These are phyloP conservation scores for Microctonus brassicae DNA, from an alignment of 2,888 invertebrate species.

Conservation along the genomic window DNA sequence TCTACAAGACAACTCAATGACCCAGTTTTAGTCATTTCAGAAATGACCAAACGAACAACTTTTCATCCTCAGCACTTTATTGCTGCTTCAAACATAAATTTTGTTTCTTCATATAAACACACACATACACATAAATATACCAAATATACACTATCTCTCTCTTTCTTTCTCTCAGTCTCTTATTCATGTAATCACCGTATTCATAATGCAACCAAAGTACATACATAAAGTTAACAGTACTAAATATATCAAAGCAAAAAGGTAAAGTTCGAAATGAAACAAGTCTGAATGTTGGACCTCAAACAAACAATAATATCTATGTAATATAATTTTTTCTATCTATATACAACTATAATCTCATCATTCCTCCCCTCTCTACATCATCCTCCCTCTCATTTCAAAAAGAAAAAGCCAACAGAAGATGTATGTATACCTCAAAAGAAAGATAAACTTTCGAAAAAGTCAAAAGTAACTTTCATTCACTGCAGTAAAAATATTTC, in stretches of 20 bases:
- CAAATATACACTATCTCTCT: slow-evolving; percentile 31
- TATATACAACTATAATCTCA: neutral
- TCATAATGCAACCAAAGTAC: slow-evolving; percentile 57
- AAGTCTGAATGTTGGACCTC: slow-evolving; percentile 41
- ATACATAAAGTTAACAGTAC: slow-evolving; percentile 50
- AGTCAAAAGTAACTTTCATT: slow-evolving; percentile 58
- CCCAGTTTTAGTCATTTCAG: slow-evolving; percentile 39
- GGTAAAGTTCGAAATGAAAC: slow-evolving; percentile 36
- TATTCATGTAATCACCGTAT: slow-evolving; percentile 54
- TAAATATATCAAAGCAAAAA: slow-evolving; percentile 34
- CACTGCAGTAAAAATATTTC: no score
- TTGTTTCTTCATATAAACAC: no score
- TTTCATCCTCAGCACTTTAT: slow-evolving; percentile 35
- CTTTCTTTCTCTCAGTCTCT: slow-evolving; percentile 25
- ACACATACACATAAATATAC: neutral
- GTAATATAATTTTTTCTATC: neutral
- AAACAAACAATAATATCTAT: slow-evolving; percentile 34
- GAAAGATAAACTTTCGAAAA: slow-evolving; percentile 62
- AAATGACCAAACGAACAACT: slow-evolving; percentile 43
- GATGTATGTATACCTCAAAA: slow-evolving; percentile 41
- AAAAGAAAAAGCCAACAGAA: neutral
- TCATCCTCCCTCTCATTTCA: neutral
- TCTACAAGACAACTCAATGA: slow-evolving; percentile 28
- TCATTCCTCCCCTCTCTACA: neutral
- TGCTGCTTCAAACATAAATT: neutral